phyloP scores from a whole-genome alignment of 2,113 vertebrate species.

The Dicentrarchus labrax region DNA sequence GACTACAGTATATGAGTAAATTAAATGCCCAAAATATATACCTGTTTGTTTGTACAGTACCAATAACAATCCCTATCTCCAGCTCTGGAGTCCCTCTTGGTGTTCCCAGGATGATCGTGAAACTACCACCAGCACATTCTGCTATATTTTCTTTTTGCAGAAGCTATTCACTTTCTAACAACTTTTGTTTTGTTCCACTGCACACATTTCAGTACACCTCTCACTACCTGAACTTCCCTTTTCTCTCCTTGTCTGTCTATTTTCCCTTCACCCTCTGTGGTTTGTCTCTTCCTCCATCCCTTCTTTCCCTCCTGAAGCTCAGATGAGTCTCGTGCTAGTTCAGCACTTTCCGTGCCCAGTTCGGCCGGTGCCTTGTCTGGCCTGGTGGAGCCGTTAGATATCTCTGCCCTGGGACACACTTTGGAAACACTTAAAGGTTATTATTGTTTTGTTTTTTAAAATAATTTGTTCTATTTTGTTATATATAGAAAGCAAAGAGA shows the following conservation, averaged over 20 bases:
- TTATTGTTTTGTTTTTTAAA: slow-evolving; percentile 3
- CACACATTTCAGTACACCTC: background rate
- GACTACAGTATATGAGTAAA: background rate
- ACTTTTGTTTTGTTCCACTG: background rate
- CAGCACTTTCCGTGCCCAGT: slow-evolving; percentile 46
- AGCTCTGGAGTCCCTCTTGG: background rate
- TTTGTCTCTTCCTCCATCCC: background rate
- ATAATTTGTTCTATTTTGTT: background rate
- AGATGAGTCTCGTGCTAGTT: slow-evolving; percentile 62
- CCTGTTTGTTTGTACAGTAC: background rate
- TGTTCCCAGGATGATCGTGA: no score
- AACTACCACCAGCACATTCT: background rate
- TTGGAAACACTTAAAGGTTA: slow-evolving; percentile 74
- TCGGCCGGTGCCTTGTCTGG: slow-evolving; percentile 59
- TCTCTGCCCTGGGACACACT: slow-evolving; percentile 50
- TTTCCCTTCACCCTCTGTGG: background rate
- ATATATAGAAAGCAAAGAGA: background rate
- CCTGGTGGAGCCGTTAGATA: slow-evolving; percentile 57
- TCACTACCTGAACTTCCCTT: background rate
- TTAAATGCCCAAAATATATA: background rate
- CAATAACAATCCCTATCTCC: background rate
- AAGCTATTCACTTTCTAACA: background rate
- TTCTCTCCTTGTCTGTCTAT: slow-evolving; percentile 3
- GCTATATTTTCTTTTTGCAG: background rate
- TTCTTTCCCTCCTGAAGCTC: slow-evolving; percentile 60